Conservation (phyloP, 2,797 vertebrate genomes). For the Sus cebifrons region DNA sequence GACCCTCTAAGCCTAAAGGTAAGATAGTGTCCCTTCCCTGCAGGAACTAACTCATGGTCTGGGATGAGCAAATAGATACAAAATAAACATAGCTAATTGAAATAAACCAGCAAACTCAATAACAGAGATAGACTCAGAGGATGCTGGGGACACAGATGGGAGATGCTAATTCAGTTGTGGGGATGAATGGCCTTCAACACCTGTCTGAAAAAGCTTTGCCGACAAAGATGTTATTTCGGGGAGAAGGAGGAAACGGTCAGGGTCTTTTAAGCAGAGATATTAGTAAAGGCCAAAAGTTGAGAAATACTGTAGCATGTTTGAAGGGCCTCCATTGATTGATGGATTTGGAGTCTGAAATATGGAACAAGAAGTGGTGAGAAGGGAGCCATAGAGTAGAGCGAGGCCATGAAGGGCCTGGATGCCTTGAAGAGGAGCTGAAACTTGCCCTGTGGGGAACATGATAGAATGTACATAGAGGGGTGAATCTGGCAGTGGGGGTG, state of each 20-base stretch:
- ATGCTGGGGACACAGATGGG: neutral
- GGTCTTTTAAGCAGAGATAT: neutral
- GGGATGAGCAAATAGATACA: neutral
- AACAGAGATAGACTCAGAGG: slow-evolving; percentile 13
- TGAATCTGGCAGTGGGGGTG: neutral
- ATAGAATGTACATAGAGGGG: neutral
- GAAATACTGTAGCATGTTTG: neutral
- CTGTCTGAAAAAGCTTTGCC: slow-evolving; percentile 1
- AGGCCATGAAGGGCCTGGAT: neutral
- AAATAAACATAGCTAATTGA: slow-evolving; percentile 14
- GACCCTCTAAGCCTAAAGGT: neutral
- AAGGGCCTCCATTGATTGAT: neutral
- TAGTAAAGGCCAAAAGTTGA: neutral
- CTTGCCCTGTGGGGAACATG: neutral
- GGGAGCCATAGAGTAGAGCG: fast-evolving
- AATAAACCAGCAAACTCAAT: neutral
- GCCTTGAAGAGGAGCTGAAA: neutral
- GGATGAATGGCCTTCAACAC: neutral
- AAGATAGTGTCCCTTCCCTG: neutral
- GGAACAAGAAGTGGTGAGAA: neutral
- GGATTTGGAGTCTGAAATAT: neutral
- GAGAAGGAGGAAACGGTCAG: neutral
- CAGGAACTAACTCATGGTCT: neutral
- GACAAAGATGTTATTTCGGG: neutral
- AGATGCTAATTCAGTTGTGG: slow-evolving; percentile 15